Percentiles rank a stretch among this genome's conserved stretches.
phyloP scores from a whole-genome alignment of 2,797 vertebrate species.

The Distichodus sexfasciatus region DNA sequence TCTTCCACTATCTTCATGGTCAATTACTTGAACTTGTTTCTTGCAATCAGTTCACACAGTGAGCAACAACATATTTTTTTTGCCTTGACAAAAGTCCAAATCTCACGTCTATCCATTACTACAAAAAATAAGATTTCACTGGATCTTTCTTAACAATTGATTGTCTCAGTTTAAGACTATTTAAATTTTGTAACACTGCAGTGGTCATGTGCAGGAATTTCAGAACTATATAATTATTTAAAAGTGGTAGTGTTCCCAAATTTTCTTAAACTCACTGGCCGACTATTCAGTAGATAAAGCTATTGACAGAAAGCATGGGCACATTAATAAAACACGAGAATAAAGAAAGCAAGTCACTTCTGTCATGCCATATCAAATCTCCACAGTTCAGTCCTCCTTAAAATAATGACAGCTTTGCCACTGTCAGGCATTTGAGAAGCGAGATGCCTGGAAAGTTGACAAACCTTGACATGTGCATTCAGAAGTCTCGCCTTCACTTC shows the following conservation, averaged over 20 bases:
- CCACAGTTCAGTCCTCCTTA: not conserved
- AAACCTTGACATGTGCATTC: constrained; percentile 28
- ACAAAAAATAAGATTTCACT: no score
- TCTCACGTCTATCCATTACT: no score
- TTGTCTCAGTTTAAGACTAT: no score
- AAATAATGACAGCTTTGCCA: not conserved
- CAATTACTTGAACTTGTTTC: no score
- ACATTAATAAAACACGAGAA: not conserved
- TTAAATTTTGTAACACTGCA: no score
- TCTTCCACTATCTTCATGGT: no score
- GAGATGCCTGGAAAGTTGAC: not conserved
- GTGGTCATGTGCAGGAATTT: no score
- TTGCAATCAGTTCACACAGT: no score
- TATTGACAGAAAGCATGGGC: not conserved
- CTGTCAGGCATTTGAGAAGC: constrained; percentile 3
- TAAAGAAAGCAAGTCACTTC: not conserved
- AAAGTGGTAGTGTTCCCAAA: not conserved
- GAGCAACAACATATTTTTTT: no score
- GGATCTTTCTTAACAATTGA: no score
- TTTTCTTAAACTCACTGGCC: not conserved
- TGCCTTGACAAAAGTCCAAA: no score
- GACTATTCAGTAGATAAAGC: not conserved
- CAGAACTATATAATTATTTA: no score
- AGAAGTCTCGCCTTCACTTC: constrained; percentile 23
- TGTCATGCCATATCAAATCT: not conserved